Percentiles rank a stretch among this genome's conserved stretches.
Evolutionary conservation across 2,888 invertebrate genomes (phyloP).

Genomic region (Eurytoma californica): DNA sequence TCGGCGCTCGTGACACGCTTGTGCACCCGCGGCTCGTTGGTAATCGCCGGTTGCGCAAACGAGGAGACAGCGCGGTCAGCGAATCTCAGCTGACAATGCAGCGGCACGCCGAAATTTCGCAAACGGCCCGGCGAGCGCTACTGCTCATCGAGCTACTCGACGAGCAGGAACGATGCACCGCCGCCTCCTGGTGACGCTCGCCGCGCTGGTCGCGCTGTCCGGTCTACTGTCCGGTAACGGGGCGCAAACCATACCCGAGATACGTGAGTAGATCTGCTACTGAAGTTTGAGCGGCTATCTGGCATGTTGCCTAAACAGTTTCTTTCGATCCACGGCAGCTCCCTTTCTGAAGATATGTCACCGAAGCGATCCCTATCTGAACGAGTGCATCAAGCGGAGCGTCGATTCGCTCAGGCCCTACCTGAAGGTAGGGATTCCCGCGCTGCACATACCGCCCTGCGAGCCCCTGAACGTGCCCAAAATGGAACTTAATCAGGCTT

Average conservation of each 20-base stretch:
- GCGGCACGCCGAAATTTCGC: neutral
- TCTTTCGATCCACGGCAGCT: slow-evolving; percentile 29
- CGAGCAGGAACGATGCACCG: slow-evolving; percentile 28
- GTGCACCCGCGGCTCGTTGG: too few species aligned
- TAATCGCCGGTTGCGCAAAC: slow-evolving; percentile 31
- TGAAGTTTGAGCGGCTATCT: neutral
- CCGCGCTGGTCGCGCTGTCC: slow-evolving; percentile 27
- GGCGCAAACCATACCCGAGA: slow-evolving; percentile 29
- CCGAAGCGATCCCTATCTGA: slow-evolving; percentile 80
- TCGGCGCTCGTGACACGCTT: too few species aligned
- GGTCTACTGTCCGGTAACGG: slow-evolving; percentile 19
- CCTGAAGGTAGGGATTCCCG: slow-evolving; percentile 81
- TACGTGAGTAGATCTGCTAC: slow-evolving; percentile 45
- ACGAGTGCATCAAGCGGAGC: slow-evolving; percentile 79
- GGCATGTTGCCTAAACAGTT: neutral
- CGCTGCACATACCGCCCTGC: slow-evolving; percentile 82
- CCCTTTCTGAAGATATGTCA: slow-evolving; percentile 81
- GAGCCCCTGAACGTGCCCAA: slow-evolving; percentile 84
- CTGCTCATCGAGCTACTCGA: neutral
- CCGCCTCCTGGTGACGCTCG: slow-evolving; percentile 26
- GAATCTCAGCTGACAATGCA: slow-evolving; percentile 45
- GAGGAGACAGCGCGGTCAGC: slow-evolving; percentile 28
- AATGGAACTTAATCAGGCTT: slow-evolving; percentile 82
- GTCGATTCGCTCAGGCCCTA: slow-evolving; percentile 79
- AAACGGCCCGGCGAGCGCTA: neutral